Conservation (phyloP, 2,888 invertebrate species). For the Dryobota labecula region DNA sequence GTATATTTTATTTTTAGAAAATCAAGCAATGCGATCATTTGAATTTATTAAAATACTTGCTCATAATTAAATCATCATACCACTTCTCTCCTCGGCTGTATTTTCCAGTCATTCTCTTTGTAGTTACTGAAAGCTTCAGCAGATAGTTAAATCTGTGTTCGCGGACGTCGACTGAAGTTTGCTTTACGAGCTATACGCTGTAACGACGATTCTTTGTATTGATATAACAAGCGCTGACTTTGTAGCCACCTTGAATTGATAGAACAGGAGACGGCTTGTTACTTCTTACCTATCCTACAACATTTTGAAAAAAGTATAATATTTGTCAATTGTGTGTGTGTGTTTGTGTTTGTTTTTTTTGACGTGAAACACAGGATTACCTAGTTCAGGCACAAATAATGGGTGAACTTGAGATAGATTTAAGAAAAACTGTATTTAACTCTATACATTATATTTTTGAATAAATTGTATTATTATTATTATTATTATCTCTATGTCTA, state of each 20-base stretch:
- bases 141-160: slow-evolving; percentile 79
- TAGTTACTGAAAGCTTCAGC: slow-evolving; percentile 77
- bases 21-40: background rate
- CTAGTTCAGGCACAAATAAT: too few relatives aligned
- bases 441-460: too few relatives aligned
- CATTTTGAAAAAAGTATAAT: too few relatives aligned
- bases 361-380: too few relatives aligned
- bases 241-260: slow-evolving; percentile 59
- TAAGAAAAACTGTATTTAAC: too few relatives aligned
- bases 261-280: slow-evolving; percentile 14
- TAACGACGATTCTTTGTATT: slow-evolving; percentile 80
- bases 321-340: too few relatives aligned
- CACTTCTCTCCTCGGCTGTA: slow-evolving; percentile 42
- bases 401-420: too few relatives aligned
- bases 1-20: background rate
- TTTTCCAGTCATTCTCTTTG: slow-evolving; percentile 69
- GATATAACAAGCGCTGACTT: slow-evolving; percentile 70
- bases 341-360: too few relatives aligned
- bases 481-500: too few relatives aligned
- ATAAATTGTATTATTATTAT: too few relatives aligned
- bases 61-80: slow-evolving; percentile 3
- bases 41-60: background rate
- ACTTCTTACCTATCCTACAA: background rate
- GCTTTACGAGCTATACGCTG: slow-evolving; percentile 78
- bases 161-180: slow-evolving; percentile 79